Percentiles rank a stretch among this genome's conserved stretches.
Evolutionary conservation across 2,888 invertebrate species (phyloP).

Genomic region (Erannis defoliaria): DNA sequence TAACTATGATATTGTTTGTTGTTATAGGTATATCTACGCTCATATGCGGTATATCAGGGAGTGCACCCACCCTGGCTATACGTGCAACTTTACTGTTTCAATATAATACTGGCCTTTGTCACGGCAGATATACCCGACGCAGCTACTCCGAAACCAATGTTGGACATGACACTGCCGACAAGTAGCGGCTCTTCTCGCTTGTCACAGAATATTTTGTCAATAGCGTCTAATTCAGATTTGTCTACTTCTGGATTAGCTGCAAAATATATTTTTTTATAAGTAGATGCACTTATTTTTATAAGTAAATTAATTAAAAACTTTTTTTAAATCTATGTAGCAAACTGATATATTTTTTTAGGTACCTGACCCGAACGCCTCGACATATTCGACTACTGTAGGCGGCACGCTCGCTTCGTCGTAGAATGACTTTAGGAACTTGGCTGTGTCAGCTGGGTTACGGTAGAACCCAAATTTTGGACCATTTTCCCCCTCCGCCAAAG

Average conservation of each 20-base stretch:
- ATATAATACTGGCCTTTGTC: conserved; percentile 77
- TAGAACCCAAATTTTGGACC: conserved; percentile 51
- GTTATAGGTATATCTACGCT: no score
- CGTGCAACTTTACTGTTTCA: not conserved
- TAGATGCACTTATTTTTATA: no score
- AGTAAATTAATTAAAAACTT: not conserved
- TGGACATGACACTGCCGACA: conserved; percentile 78
- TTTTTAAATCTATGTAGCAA: not conserved
- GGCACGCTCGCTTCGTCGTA: conserved; percentile 87
- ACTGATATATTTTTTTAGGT: not conserved
- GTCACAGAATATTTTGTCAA: conserved; percentile 85
- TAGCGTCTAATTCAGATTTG: conserved; percentile 87
- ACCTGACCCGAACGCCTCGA: conserved; percentile 91
- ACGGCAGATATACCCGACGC: conserved; percentile 82
- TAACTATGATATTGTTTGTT: no score
- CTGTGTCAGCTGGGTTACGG: conserved; percentile 46
- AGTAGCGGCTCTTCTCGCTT: conserved; percentile 84
- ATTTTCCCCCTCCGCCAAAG: conserved; percentile 33
- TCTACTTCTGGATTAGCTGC: conserved; percentile 84
- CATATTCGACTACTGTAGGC: conserved; percentile 85
- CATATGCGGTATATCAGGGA: no score
- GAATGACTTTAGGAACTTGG: conserved; percentile 55
- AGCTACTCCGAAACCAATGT: conserved; percentile 67
- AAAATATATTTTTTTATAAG: conserved; percentile 3
- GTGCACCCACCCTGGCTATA: no score